These are phyloP conservation scores for Drosophila prolongata DNA, from an alignment of 2,888 invertebrate genomes.

Conservation along the genomic window DNA sequence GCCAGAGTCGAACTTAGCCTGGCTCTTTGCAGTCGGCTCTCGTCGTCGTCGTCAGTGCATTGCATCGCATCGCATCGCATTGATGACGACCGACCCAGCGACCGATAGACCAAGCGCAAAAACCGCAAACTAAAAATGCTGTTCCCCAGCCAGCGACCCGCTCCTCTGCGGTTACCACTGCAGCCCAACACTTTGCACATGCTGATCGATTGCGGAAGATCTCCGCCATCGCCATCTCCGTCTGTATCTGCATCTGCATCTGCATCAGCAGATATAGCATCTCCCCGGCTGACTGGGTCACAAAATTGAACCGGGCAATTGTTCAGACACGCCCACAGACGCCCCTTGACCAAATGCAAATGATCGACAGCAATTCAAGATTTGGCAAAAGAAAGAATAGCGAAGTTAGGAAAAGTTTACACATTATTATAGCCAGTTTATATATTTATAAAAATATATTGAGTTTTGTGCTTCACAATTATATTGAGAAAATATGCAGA, in stretches of 20 bases:
- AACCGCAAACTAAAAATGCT: constrained; percentile 59
- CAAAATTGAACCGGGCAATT: constrained; percentile 30
- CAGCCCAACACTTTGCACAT: constrained; percentile 43
- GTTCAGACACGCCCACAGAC: constrained; percentile 29
- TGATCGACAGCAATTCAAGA: constrained; percentile 49
- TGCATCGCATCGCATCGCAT: constrained; percentile 64
- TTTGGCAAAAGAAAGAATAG: not conserved
- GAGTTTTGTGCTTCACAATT: too few relatives aligned
- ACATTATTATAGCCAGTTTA: too few relatives aligned
- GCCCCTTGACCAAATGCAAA: constrained; percentile 62
- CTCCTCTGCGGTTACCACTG: constrained; percentile 30
- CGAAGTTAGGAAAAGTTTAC: too few relatives aligned
- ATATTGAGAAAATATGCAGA: too few relatives aligned
- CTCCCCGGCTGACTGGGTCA: constrained; percentile 43
- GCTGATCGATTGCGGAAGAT: constrained; percentile 47
- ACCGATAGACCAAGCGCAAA: constrained; percentile 76
- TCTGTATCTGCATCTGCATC: constrained; percentile 40
- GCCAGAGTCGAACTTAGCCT: constrained; percentile 20
- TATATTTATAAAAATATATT: too few relatives aligned
- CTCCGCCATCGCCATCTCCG: constrained; percentile 32
- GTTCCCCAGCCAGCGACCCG: constrained; percentile 17
- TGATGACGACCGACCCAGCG: constrained; percentile 80
- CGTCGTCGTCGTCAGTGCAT: constrained; percentile 4
- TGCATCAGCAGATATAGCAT: not conserved
- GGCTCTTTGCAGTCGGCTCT: constrained; percentile 9